Percentiles rank a stretch among this genome's conserved stretches.
phyloP scores from a whole-genome alignment of 2,113 vertebrate genomes.

The Marcusenius ussheri region DNA sequence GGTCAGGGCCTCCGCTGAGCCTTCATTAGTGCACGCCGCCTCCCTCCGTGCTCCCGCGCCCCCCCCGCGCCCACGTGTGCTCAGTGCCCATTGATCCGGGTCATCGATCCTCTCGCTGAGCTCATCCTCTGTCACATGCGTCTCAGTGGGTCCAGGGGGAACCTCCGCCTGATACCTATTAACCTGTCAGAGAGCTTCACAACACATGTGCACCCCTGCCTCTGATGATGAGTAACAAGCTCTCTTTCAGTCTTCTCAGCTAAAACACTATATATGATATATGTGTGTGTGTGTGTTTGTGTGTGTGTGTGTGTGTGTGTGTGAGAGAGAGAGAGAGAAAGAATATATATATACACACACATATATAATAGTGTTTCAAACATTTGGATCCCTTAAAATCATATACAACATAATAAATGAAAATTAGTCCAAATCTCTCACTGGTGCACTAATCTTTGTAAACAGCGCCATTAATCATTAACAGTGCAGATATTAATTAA shows the following conservation, averaged over 20 bases:
- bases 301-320: no score
- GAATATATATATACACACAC: no score
- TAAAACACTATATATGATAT: neutral
- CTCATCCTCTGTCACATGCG: neutral
- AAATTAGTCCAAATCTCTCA: neutral
- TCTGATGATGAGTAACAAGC: neutral
- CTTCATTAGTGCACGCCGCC: neutral
- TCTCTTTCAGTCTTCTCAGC: neutral
- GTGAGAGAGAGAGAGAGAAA: no score
- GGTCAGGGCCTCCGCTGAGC: neutral
- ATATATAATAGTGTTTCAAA: neutral
- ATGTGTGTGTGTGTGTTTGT: no score
- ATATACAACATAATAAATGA: neutral
- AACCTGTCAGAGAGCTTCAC: neutral
- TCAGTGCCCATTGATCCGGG: neutral
- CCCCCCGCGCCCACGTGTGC: neutral
- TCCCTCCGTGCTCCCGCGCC: neutral
- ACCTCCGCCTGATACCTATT: neutral
- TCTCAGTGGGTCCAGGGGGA: neutral
- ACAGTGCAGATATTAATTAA: conserved; percentile 2
- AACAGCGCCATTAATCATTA: neutral
- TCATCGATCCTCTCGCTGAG: neutral
- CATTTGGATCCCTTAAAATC: neutral
- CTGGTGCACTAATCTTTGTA: neutral
- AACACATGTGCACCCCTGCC: neutral